A percentile compares a stretch with the other conserved stretches of the same genome.
These are phyloP conservation scores for Zaprionus inermis DNA, from an alignment of 1,140 invertebrate genomes.

Conservation along the genomic window DNA sequence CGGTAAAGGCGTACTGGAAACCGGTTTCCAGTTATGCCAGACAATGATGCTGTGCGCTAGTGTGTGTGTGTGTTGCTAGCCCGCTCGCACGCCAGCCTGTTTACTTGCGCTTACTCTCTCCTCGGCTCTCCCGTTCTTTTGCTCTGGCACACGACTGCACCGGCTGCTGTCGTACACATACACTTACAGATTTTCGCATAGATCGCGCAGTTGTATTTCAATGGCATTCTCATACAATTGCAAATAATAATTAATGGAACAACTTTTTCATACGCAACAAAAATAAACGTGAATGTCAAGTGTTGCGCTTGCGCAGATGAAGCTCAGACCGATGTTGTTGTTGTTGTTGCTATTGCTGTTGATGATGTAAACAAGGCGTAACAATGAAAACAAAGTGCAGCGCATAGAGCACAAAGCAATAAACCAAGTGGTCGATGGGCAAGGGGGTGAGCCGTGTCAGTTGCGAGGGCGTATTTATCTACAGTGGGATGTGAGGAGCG, in stretches of 20 bases:
- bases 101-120: constrained; percentile 4
- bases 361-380: constrained; percentile 65
- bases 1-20: constrained; percentile 54
- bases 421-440: background rate
- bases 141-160: constrained; percentile 4
- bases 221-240: constrained; percentile 68
- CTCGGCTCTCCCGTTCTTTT: background rate
- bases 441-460: constrained; percentile 8
- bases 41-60: constrained; percentile 60
- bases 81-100: background rate
- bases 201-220: constrained; percentile 48
- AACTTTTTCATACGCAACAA: constrained; percentile 24
- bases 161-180: constrained; percentile 29
- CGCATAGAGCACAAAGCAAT: constrained; percentile 32
- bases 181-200: background rate
- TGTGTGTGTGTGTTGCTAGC: constrained; percentile 24
- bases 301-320: constrained; percentile 58
- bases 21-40: constrained; percentile 65
- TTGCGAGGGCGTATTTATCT: constrained; percentile 48
- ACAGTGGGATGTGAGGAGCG: constrained; percentile 27
- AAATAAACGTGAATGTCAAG: constrained; percentile 57
- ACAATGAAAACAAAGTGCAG: constrained; percentile 46
- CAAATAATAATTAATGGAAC: constrained; percentile 60
- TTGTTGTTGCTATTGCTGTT: constrained; percentile 1
- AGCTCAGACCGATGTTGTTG: background rate